Conservation (phyloP, 2,888 invertebrate genomes). For the Orthosia incerta region DNA sequence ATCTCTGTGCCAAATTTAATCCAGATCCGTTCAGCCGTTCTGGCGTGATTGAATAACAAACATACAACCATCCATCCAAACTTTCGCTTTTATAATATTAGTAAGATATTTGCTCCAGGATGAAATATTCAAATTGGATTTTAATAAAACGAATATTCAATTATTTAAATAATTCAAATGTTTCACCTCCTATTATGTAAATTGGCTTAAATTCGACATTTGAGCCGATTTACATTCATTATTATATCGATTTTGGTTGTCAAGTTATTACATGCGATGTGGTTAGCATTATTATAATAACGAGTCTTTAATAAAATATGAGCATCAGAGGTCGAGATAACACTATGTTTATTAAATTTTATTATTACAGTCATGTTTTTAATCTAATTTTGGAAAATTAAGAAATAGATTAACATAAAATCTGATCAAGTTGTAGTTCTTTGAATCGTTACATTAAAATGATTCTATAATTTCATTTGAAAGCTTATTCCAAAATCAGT, state of each 20-base stretch:
- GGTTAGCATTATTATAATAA: constrained; percentile 75
- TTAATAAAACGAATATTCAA: constrained; percentile 71
- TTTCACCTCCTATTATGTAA: constrained; percentile 77
- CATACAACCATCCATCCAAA: no score
- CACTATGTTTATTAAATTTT: constrained; percentile 46
- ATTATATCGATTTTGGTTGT: constrained; percentile 76
- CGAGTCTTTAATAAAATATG: constrained; percentile 57
- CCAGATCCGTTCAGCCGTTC: no score
- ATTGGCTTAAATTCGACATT: constrained; percentile 75
- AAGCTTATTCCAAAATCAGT: constrained; percentile 58
- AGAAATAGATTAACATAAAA: constrained; percentile 34
- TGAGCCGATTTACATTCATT: constrained; percentile 78
- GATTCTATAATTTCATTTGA: constrained; percentile 52
- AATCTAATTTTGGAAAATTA: constrained; percentile 35
- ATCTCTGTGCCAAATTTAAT: no score
- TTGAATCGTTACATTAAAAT: constrained; percentile 33
- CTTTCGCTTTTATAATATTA: no score
- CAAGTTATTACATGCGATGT: constrained; percentile 70
- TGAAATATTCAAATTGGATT: constrained; percentile 71
- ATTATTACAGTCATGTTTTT: constrained; percentile 4
- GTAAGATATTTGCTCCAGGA: constrained; percentile 48
- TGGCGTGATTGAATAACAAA: no score
- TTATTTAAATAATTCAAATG: constrained; percentile 75
- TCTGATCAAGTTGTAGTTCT: constrained; percentile 31
- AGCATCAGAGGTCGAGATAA: constrained; percentile 52